A percentile compares a stretch with the other conserved stretches of the same genome.
Conservation (phyloP, 2,888 invertebrate genomes). For the Teleogryllus oceanicus region DNA sequence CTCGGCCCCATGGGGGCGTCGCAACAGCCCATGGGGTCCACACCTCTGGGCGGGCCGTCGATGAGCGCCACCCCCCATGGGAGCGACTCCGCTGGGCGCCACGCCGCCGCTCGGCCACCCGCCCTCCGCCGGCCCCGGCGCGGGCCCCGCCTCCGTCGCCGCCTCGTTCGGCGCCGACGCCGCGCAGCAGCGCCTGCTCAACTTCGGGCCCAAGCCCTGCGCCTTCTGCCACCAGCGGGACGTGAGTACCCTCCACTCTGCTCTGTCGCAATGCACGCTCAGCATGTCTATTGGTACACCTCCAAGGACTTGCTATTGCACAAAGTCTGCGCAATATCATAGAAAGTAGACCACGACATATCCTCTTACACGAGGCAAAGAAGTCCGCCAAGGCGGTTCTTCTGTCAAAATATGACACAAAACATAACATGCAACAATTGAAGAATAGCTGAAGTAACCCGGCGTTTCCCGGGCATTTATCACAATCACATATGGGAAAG, state of each 20-base stretch:
- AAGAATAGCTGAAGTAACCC: no score
- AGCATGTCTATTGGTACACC: no score
- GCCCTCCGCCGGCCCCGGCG: background rate
- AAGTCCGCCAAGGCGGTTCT: no score
- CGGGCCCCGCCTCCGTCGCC: background rate
- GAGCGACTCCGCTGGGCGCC: background rate
- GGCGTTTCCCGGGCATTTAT: no score
- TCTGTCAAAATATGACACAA: no score
- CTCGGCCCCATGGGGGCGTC: background rate
- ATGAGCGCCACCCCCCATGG: background rate
- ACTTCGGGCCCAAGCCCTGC: conserved; percentile 9
- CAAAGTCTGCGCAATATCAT: no score
- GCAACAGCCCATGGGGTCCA: background rate
- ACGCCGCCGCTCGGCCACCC: background rate
- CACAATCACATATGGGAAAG: no score
- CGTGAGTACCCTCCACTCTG: background rate
- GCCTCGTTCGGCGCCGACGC: background rate
- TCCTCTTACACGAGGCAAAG: no score
- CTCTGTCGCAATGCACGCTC: no score
- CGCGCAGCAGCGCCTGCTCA: background rate
- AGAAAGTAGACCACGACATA: no score
- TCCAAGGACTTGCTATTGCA: no score
- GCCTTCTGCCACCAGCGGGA: background rate
- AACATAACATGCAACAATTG: no score
- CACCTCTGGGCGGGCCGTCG: background rate